Evolutionary conservation across 1,140 invertebrate genomes (phyloP), one percentile per base, ranked within the genome.

Genomic region (Watersipora subatra): DNA sequence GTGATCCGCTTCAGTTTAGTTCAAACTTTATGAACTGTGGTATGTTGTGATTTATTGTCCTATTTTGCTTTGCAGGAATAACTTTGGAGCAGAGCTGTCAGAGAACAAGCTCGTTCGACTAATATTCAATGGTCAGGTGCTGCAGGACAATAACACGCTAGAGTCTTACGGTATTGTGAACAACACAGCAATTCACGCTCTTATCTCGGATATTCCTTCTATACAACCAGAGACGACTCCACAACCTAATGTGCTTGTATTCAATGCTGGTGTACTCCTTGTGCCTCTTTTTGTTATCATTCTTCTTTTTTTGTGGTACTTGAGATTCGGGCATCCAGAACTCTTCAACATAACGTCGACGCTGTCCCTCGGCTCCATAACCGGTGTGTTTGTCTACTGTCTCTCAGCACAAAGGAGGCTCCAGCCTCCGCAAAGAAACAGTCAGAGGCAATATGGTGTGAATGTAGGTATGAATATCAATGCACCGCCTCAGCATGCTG

Each of bases 141-240:
- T 94, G 22, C 85, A 87, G 67, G 90, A 92, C 68, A 83, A 79
- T 62, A 83, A 85, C 66, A 91, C 89, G 7, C 78, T 94, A 55
- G 83, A 87, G 66, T 85, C 84, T 25, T 89, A 86, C 79, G 89
- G 90, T 20, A 82, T 94, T 30, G 87, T 86, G 74, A 86, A 93
- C 76, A 89, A 90, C 72, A 91, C 89, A 76, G 90, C 92, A 1
- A 87, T 94, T 24, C 91, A 93, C 76, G 92, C 90, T 78, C 82
- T 92, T 25, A 86, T 93, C 61, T 73, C 73, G 15, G 71, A 71
- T 30, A 62, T 57, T 22, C 69, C 62, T 68, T 19, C 55, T 73
- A 24, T 63, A 66, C 62, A 57, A 67, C 74, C 26, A 15, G 24
- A 20, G 24, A 24, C 29, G n/a, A 3, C n/a, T 20, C 57, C 30